Evolutionary conservation across 2,113 vertebrate genomes (phyloP), one percentile per base, ranked within the genome.

Genomic region (Dinomys branickii): DNA sequence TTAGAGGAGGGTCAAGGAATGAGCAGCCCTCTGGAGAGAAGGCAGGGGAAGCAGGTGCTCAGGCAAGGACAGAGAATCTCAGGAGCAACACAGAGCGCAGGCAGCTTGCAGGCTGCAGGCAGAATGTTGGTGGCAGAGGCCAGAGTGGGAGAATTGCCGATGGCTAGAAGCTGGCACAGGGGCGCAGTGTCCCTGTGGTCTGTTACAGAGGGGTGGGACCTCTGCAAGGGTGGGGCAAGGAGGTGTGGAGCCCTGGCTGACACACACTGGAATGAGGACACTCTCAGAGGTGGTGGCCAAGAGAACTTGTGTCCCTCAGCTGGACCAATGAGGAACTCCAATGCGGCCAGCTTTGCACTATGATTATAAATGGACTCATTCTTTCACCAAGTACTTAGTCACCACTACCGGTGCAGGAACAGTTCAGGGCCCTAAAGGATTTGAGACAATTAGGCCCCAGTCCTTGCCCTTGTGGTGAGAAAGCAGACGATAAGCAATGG

Each of bases 141-240:
- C 30, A 19, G 14, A 8, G 8, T 1, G 6, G 12, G 26, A 38
- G 7, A 41, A 41, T 47, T 14, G 30, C 28, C 30, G 11, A 4
- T 11, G 83, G 26, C 17, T 44, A 26, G 84, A 84, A 28, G 9
- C 33, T 10, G n/a, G 44, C n/a, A 61, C 63, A 12, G 8, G 61
- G 17, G 10, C 35, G 2, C 35, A 56, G 54, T 10, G 30, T 0
- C 69, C 35, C 26, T n/a, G 1, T 12, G 16, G 38, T 44, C 52
- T 58, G 7, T 16, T 83, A 35, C 14, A 92, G 41, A 56, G 0
- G 47, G 41, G 6, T 0, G 0, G 20, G 33, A 14, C 9, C 28
- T 19, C 2, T 12, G 7, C 16, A 30, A 2, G 8, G 7, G 56
- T 0, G 0, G 4, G 0, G 6, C 73, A 24, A 12, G 16, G 24